Base-by-base conservation (phyloP, 2,888 invertebrate genomes). In the Drosophila mayaguana region DNA sequence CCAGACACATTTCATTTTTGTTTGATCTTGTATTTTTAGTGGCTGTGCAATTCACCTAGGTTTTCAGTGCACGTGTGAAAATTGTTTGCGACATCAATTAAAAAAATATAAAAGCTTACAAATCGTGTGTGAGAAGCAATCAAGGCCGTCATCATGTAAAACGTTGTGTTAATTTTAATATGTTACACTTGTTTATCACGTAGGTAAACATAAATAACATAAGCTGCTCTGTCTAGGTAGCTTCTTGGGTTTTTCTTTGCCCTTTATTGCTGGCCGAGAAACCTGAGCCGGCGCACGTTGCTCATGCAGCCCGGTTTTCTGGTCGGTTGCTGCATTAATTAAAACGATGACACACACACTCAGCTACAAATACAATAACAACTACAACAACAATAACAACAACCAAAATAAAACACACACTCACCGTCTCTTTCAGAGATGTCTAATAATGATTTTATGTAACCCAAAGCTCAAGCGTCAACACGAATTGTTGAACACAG, bases 371-470 rank as follows among this genome's bases (percentile, higher is more conserved):
- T n/a, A 50, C 28, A 46, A 16, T 22, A 43, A 12, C 6, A 42
- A 42, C 11, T 12, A 28, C 2, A 28, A 28, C 28, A 7, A 28
- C 9, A 8, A 28, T 9, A 9, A 32, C 3, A 32, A 32, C 25
- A 11, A 32, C 1, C 1, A 9, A 9, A 32, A 54, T 14, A 22
- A 9, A 0, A n/a, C 25, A 62, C 55, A 62, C 43, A 59, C n/a
- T 56, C 69, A 54, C 8, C 57, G 36, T 63, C 67, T 59, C 69
- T 85, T 69, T 78, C 55, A 71, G 63, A 66, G 78, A 73, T 70
- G 66, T 78, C 89, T 78, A 83, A 88, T 76, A 83, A 81, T 69
- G 69, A 72, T 71, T 89, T 86, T 86, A 86, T 89, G 88, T 86
- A 86, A 86, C 78, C 46, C 70, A 57, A 57, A 66, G 61, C 32